Evolutionary conservation across 2,888 invertebrate species (phyloP), one percentile per base, ranked within the genome.

Genomic region (Anagyrus pseudococci): DNA sequence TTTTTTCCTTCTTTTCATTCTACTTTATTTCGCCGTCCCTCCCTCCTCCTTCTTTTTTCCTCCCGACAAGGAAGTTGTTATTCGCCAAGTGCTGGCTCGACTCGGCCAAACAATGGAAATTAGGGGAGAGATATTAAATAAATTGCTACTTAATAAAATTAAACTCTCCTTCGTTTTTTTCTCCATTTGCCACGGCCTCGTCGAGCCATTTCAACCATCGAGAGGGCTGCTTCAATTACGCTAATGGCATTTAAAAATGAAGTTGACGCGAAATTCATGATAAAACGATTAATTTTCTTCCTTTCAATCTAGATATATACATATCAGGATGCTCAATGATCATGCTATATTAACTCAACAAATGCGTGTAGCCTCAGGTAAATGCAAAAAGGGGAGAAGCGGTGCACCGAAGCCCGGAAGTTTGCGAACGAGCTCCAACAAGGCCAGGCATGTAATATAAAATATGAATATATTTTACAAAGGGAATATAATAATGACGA

Each of bases 401-500:
- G 23, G 19, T 7, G 15, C 48, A 37, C 10, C 29, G 20, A 56
- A 48, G 62, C 60, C 29, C 53, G 40, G 53, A 63, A 63, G 44
- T 64, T 53, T 62, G 58, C 66, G 63, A 70, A 62, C 68, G 62
- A 50, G 54, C 33, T 41, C 57, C 66, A 55, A 65, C 67, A 66
- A 69, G 67, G 63, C 66, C 63, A 64, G 62, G 69, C 57, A 8
- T 37, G 37, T 69, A 62, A 65, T 67, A 72, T 74, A 72, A 74
- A 72, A 70, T 71, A 69, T 71, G 70, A 68, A 57, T 76, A 72
- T 70, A 70, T 74, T 74, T 74, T 74, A 74, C 73, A 74, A 70
- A 62, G 47, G 68, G 15, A 59, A 50, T 70, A 71, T 70, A 70
- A 67, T 71, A 58, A 58, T 70, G 66, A 64, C 67, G 67, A 67